Conservation (phyloP, 2,113 vertebrate genomes). For the Anguilla rostrata region DNA sequence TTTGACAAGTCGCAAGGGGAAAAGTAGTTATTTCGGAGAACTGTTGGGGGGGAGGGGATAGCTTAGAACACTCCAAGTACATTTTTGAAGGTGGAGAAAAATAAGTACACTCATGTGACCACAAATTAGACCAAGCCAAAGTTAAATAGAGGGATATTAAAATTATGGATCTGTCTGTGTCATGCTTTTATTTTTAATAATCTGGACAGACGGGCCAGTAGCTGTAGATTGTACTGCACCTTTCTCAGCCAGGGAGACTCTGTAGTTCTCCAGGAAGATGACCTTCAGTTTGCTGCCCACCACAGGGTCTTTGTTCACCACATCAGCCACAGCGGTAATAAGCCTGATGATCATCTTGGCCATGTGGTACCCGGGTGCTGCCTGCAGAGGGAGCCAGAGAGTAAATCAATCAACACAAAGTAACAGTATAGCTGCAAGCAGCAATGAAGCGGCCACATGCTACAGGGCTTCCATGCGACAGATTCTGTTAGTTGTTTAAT, state of each 20-base stretch:
- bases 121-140: background rate
- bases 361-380: constrained; percentile 96
- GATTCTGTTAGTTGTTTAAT: too few species aligned
- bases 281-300: constrained; percentile 90
- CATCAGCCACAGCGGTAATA: constrained; percentile 84
- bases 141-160: background rate
- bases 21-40: background rate
- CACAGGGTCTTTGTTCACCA: constrained; percentile 85
- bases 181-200: background rate
- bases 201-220: background rate
- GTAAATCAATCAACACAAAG: background rate
- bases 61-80: background rate
- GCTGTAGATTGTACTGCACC: constrained; percentile 59
- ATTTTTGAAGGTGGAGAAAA: background rate
- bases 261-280: constrained; percentile 95
- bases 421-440: background rate
- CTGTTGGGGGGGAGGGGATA: background rate
- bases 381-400: constrained; percentile 66
- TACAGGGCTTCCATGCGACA: too few species aligned
- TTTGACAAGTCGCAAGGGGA: background rate
- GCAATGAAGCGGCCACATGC: background rate
- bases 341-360: constrained; percentile 95
- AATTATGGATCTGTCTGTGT: background rate
- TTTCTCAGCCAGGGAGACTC: constrained; percentile 94
- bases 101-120: background rate